Evolutionary conservation across 2,888 invertebrate species (phyloP).

Genomic region (Eubasilissa splendida): DNA sequence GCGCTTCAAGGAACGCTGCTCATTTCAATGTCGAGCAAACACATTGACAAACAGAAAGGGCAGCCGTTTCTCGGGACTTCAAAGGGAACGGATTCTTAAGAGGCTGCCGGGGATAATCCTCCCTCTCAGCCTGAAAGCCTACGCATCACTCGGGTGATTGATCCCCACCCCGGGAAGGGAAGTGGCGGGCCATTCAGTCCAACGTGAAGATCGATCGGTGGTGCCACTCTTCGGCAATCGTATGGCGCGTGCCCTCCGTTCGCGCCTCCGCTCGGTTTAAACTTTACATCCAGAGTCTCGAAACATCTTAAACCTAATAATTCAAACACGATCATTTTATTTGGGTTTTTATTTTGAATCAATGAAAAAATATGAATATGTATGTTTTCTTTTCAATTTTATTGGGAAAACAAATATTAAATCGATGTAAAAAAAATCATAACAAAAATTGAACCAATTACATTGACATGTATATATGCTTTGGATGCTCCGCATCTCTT

Average conservation of each 20-base stretch:
- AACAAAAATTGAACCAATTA: too few relatives aligned
- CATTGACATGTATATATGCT: too few relatives aligned
- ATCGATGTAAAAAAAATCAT: too few relatives aligned
- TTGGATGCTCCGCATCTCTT: too few relatives aligned
- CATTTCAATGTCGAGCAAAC: slow-evolving; percentile 41
- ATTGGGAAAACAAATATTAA: too few relatives aligned
- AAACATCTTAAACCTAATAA: too few relatives aligned
- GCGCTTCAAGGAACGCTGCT: slow-evolving; percentile 25
- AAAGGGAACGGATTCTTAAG: slow-evolving; percentile 47
- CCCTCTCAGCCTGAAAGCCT: slow-evolving; percentile 30
- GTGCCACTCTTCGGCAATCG: slow-evolving; percentile 5
- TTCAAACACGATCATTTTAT: too few relatives aligned
- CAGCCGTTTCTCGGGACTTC: slow-evolving; percentile 39
- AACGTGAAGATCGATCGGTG: slow-evolving; percentile 40
- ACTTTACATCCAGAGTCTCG: not conserved
- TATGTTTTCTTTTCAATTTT: too few relatives aligned
- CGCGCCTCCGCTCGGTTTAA: not conserved
- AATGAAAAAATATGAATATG: too few relatives aligned
- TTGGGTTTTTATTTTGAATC: too few relatives aligned
- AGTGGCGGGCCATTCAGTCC: slow-evolving; percentile 32
- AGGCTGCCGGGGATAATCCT: slow-evolving; percentile 46
- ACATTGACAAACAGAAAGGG: slow-evolving; percentile 44
- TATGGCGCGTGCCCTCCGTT: not conserved
- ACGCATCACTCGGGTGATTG: slow-evolving; percentile 47
- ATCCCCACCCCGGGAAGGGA: slow-evolving; percentile 39